phyloP scores from a whole-genome alignment of 2,797 vertebrate species.

The Prunella strophiata region DNA sequence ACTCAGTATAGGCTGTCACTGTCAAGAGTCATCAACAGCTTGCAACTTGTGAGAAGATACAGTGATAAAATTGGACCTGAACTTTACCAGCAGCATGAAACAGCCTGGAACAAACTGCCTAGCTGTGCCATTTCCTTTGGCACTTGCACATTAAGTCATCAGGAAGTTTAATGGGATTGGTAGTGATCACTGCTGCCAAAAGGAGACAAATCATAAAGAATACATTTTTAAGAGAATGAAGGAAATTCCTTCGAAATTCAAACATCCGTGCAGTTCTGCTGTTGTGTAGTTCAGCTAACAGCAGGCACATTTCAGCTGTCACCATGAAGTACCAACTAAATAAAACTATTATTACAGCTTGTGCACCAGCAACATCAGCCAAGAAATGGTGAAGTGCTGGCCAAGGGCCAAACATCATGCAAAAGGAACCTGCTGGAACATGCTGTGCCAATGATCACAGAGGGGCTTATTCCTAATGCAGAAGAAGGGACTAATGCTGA shows the following conservation, averaged over 20 bases:
- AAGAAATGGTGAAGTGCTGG: constrained; percentile 20
- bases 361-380: not conserved
- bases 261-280: not conserved
- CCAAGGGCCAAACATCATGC: not conserved
- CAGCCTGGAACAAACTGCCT: not conserved
- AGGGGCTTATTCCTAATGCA: not conserved
- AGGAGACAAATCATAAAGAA: not conserved
- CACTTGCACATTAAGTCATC: not conserved
- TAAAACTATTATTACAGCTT: not conserved
- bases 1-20: not conserved
- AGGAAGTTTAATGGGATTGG: not conserved
- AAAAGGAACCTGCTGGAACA: constrained; percentile 39
- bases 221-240: not conserved
- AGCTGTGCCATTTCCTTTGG: not conserved
- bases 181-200: not conserved
- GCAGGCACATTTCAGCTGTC: not conserved
- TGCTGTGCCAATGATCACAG: not conserved
- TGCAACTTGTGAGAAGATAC: not conserved
- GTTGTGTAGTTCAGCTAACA: not conserved
- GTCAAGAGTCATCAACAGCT: not conserved
- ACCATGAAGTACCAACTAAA: not conserved
- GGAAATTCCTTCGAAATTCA: not conserved
- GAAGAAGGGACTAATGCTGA: not conserved
- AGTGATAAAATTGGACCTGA: constrained; percentile 1
- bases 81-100: constrained; percentile 13